Evolutionary conservation across 2,888 invertebrate genomes (phyloP), one percentile per base, ranked within the genome.

Genomic region (Scaeva pyrastri): DNA sequence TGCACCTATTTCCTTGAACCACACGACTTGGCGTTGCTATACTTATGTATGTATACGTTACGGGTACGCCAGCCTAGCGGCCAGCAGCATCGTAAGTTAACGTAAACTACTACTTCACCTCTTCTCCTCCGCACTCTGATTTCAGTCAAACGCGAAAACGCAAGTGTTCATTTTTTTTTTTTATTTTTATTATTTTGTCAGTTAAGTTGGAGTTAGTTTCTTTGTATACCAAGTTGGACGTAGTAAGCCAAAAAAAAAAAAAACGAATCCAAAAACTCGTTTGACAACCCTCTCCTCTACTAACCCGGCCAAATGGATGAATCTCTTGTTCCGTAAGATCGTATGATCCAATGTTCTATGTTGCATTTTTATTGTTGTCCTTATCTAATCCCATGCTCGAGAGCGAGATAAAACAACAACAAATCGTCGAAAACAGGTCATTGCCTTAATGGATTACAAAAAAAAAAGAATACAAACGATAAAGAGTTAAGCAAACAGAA

Each of bases 401-500:
- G 81, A 89, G 74, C 12, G 88, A 88, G 88, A 88, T 52, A 88
- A 89, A 89, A 89, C 88, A 89, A 89, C 88, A 89, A 89, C 88
- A 89, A 89, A 89, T 88, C 88, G 84, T 88, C 88, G 86, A 89
- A 89, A 89, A 88, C 88, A 89, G 88, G 88, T 89, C 88, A 89
- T 88, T 89, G 88, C 88, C 88, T 89, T 88, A 88, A 88, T 89
- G 88, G 88, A 82, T 86, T 80, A 82, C 83, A 31, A 56, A 56
- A 31, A 19, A 16, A 48, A 60, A 12, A 21, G 11, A 19, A 10
- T 7, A 83, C 88, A 86, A 90, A 89, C 90, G 90, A 90, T 90
- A 90, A 91, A 90, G 90, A 90, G 89, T 90, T 90, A 88, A 89
- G 89, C 90, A 90, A 90, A 90, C 78, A 48, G 23, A 60, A 60